phyloP scores from a whole-genome alignment of 2,888 invertebrate genomes.

The Cyclophora punctaria region DNA sequence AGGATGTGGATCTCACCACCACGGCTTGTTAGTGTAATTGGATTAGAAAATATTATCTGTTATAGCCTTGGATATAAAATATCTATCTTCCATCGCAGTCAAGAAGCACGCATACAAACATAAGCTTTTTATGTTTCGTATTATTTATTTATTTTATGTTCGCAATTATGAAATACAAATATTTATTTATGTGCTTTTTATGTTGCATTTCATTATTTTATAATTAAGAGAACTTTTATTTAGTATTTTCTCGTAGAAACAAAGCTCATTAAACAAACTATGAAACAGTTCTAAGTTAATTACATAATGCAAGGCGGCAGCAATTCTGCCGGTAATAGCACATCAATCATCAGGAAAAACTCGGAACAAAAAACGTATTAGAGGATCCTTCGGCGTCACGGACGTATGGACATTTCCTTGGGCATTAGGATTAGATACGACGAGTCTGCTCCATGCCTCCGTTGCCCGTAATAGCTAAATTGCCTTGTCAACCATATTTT shows the following conservation, averaged over 20 bases:
- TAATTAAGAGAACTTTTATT: too few relatives aligned
- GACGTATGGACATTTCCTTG: slow-evolving; percentile 5
- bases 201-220: too few relatives aligned
- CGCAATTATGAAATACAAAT: too few relatives aligned
- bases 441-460: slow-evolving; percentile 16
- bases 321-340: slow-evolving; percentile 16
- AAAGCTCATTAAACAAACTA: too few relatives aligned
- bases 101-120: too few relatives aligned
- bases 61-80: neutral
- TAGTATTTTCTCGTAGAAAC: too few relatives aligned
- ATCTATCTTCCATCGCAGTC: neutral
- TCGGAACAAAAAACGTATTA: slow-evolving; percentile 20
- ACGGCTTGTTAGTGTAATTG: slow-evolving; percentile 9
- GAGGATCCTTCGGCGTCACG: slow-evolving; percentile 15
- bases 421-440: slow-evolving; percentile 18
- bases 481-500: slow-evolving; percentile 40
- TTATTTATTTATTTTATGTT: too few relatives aligned
- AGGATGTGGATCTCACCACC: slow-evolving; percentile 6
- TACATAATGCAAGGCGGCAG: neutral
- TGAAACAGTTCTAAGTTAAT: too few relatives aligned
- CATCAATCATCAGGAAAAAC: slow-evolving; percentile 17
- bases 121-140: too few relatives aligned
- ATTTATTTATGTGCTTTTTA: too few relatives aligned
- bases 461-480: slow-evolving; percentile 37
- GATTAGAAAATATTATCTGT: neutral